These are phyloP conservation scores for Lacerta bilineata DNA, from an alignment of 2,797 vertebrate species.

Conservation along the genomic window DNA sequence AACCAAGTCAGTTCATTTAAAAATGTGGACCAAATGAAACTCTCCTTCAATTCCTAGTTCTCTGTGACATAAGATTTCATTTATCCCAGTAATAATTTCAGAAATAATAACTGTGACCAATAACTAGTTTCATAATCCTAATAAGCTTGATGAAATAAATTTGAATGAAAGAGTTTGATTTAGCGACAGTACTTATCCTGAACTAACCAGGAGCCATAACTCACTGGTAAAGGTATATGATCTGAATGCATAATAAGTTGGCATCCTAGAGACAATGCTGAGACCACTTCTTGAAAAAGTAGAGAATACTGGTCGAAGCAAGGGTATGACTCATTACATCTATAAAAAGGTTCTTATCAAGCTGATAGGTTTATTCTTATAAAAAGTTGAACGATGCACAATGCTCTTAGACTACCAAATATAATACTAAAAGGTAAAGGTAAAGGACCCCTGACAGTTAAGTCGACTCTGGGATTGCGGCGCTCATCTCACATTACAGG, in stretches of 20 bases:
- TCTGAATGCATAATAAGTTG: slow-evolving; percentile 1
- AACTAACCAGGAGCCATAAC: no score
- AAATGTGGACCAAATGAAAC: no score
- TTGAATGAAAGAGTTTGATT: no score
- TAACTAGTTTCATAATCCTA: background rate
- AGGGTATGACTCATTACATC: background rate
- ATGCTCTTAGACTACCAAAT: no score
- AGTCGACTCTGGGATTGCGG: no score
- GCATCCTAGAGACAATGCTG: background rate
- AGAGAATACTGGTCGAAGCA: background rate
- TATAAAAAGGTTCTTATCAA: background rate
- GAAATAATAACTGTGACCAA: background rate
- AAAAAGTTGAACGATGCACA: background rate
- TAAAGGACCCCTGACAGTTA: no score
- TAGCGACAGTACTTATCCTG: no score
- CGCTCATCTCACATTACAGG: no score
- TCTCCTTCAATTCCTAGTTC: background rate
- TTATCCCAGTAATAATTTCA: background rate
- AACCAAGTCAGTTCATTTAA: no score
- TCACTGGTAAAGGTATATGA: background rate
- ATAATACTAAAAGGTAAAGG: no score
- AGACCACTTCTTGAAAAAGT: background rate
- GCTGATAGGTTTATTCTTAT: background rate
- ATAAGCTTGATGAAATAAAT: background rate
- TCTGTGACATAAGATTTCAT: background rate